Evolutionary conservation across 1,140 invertebrate genomes (phyloP).

Genomic region (Papilio xuthus): DNA sequence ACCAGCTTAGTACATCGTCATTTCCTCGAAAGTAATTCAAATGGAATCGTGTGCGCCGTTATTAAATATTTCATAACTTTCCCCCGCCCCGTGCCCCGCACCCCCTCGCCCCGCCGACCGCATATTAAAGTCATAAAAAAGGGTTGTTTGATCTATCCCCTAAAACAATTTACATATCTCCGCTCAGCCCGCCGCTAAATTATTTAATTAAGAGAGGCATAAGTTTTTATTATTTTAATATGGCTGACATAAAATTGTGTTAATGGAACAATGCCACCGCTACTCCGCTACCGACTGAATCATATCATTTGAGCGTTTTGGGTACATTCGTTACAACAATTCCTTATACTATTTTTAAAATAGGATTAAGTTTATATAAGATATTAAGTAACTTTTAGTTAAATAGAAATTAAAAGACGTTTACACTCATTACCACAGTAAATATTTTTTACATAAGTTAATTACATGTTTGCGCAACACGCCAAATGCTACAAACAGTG

Average conservation of each 20-base stretch:
- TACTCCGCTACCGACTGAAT: constrained; percentile 62
- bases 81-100: constrained; percentile 53
- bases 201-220: constrained; percentile 83
- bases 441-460: too few species aligned
- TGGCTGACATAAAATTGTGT: constrained; percentile 79
- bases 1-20: constrained; percentile 70
- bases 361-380: too few species aligned
- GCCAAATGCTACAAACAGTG: too few species aligned
- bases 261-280: constrained; percentile 72
- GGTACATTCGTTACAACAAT: constrained; percentile 48
- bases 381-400: too few species aligned
- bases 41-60: constrained; percentile 81
- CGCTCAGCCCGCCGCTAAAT: constrained; percentile 79
- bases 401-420: too few species aligned
- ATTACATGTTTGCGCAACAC: too few species aligned
- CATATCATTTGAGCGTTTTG: constrained; percentile 53
- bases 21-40: constrained; percentile 82
- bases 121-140: constrained; percentile 83
- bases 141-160: constrained; percentile 83
- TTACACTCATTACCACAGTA: too few species aligned
- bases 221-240: constrained; percentile 83
- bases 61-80: constrained; percentile 82
- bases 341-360: background rate
- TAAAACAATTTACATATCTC: constrained; percentile 83
- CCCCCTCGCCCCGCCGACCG: constrained; percentile 62